These are phyloP conservation scores for Stictocephala bisonia DNA, from an alignment of 2,888 invertebrate genomes.

Conservation along the genomic window DNA sequence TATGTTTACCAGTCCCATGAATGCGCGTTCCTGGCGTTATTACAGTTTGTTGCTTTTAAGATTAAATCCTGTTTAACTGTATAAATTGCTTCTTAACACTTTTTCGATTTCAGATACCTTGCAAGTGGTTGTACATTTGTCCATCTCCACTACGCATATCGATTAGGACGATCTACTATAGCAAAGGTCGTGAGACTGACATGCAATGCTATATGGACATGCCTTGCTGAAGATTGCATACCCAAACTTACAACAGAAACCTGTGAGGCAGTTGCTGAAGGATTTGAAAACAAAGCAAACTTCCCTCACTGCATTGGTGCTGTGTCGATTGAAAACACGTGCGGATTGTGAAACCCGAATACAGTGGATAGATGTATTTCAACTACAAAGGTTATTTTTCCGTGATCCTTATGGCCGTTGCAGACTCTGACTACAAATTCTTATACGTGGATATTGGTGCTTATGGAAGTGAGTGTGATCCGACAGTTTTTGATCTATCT, in stretches of 20 bases:
- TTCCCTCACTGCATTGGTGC: too few relatives aligned
- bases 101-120: constrained; percentile 58
- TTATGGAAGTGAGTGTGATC: constrained; percentile 46
- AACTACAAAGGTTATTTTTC: constrained; percentile 47
- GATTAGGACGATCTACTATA: constrained; percentile 61
- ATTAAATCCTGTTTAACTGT: background rate
- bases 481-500: constrained; percentile 43
- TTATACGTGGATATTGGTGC: constrained; percentile 30
- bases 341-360: background rate
- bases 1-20: too few relatives aligned
- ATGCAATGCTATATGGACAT: constrained; percentile 59
- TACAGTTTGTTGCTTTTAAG: too few relatives aligned
- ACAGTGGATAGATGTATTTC: constrained; percentile 44
- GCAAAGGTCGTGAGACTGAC: constrained; percentile 58
- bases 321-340: constrained; percentile 6
- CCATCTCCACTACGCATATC: constrained; percentile 60
- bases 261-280: constrained; percentile 41
- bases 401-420: constrained; percentile 42
- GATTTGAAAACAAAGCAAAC: constrained; percentile 49
- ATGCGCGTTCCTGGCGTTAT: too few relatives aligned
- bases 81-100: background rate
- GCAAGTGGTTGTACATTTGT: constrained; percentile 60
- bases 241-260: constrained; percentile 15
- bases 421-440: constrained; percentile 46
- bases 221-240: constrained; percentile 45